These are phyloP conservation scores for Nematolebias whitei DNA, from an alignment of 2,113 vertebrate species.

Conservation along the genomic window DNA sequence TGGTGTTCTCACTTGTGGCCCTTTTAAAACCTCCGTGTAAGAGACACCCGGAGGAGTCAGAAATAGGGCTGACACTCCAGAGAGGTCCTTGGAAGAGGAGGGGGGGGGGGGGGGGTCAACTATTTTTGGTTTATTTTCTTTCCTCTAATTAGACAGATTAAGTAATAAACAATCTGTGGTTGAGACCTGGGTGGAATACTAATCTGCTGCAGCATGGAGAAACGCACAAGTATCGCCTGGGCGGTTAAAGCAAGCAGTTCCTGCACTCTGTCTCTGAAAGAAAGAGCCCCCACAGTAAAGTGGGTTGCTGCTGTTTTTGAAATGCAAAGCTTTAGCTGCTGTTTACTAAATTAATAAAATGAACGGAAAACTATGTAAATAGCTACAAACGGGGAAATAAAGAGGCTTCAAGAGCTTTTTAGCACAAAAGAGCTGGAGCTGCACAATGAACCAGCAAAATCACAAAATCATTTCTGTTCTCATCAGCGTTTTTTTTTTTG, in stretches of 20 bases:
- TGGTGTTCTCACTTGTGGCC: conserved; percentile 75
- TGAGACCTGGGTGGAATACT: conserved; percentile 60
- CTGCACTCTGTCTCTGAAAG: conserved; percentile 39
- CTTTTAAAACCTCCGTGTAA: conserved; percentile 80
- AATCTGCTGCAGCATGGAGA: conserved; percentile 59
- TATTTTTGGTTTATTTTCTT: conserved; percentile 79
- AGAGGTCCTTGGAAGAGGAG: conserved; percentile 64
- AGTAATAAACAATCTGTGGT: conserved; percentile 69
- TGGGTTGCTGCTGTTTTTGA: conserved; percentile 41
- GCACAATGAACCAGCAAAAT: conserved; percentile 57
- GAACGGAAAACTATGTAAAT: conserved; percentile 72
- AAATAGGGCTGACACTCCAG: conserved; percentile 81
- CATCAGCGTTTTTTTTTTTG: conserved; percentile 34
- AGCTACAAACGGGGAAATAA: conserved; percentile 43
- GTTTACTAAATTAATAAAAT: conserved; percentile 49
- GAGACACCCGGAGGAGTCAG: conserved; percentile 80
- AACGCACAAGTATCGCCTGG: conserved; percentile 43
- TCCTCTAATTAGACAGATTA: conserved; percentile 78
- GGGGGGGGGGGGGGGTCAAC: conserved; percentile 21
- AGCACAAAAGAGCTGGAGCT: conserved; percentile 60
- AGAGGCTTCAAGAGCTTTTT: conserved; percentile 48
- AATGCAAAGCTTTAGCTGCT: conserved; percentile 63
- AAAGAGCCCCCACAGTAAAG: conserved; percentile 39
- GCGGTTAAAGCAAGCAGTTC: conserved; percentile 41
- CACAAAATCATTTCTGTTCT: conserved; percentile 38